phyloP scores from a whole-genome alignment of 2,113 vertebrate species.

The Peucedramus taeniatus region DNA sequence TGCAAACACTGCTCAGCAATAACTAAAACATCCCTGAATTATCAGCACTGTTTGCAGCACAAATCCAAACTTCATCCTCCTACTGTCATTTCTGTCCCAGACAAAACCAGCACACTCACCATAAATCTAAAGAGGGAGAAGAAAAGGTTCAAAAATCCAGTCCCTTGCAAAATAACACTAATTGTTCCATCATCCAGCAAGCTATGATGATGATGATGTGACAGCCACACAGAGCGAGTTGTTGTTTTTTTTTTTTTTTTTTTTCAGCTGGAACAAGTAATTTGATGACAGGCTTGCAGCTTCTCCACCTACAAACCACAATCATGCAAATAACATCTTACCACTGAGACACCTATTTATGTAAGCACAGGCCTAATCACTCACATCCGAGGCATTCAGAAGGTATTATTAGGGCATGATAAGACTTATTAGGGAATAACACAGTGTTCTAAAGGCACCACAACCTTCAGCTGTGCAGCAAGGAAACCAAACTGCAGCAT shows the following conservation, averaged over 20 bases:
- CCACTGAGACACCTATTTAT: not conserved
- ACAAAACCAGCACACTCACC: not conserved
- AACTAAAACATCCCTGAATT: not conserved
- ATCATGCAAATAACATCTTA: not conserved
- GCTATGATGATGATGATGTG: not conserved
- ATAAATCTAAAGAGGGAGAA: not conserved
- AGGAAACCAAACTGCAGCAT: not conserved
- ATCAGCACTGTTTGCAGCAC: not conserved
- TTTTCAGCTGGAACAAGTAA: not conserved
- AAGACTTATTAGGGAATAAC: not conserved
- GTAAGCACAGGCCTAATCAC: not conserved
- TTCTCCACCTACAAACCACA: not conserved
- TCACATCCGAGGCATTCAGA: not conserved
- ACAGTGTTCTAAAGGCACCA: not conserved
- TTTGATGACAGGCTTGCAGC: not conserved
- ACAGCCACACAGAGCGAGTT: not conserved
- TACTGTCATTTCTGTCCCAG: not conserved
- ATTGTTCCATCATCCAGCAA: not conserved
- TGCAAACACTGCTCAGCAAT: not conserved
- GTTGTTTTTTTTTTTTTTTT: not conserved
- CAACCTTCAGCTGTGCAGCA: not conserved
- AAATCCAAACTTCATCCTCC: not conserved
- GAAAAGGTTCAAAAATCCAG: not conserved
- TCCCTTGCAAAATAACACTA: not conserved
- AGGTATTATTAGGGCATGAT: not conserved